Evolutionary conservation across 2,888 invertebrate genomes (phyloP).

Genomic region (Ochlodes sylvanus): DNA sequence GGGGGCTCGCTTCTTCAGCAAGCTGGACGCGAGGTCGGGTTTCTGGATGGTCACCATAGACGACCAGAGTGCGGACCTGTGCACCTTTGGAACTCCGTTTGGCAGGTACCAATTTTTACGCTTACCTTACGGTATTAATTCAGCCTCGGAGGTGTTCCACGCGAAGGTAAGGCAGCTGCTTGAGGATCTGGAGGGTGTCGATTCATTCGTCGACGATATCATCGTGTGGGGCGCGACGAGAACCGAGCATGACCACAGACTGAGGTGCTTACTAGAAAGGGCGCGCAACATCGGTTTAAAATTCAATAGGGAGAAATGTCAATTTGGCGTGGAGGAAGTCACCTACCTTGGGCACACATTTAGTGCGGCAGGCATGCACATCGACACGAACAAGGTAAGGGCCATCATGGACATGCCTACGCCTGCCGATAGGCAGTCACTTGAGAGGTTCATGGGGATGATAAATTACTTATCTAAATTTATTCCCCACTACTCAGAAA

Average conservation of each 20-base stretch:
- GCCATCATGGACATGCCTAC: slow-evolving; percentile 39
- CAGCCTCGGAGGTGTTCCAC: slow-evolving; percentile 15
- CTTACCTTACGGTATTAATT: slow-evolving; percentile 5
- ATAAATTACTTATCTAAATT: slow-evolving; percentile 39
- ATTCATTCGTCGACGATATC: slow-evolving; percentile 7
- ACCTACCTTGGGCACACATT: slow-evolving; percentile 39
- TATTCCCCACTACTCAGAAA: too few species aligned
- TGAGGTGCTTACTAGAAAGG: slow-evolving; percentile 10
- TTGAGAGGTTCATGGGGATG: slow-evolving; percentile 47
- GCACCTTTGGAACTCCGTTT: slow-evolving; percentile 12
- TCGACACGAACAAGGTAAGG: slow-evolving; percentile 38
- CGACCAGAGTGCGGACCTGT: neutral
- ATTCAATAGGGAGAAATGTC: slow-evolving; percentile 36
- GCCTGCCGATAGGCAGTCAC: too few species aligned
- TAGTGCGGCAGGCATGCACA: too few species aligned
- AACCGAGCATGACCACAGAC: slow-evolving; percentile 14
- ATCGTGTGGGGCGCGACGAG: slow-evolving; percentile 16
- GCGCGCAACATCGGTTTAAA: slow-evolving; percentile 37
- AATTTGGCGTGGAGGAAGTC: slow-evolving; percentile 40
- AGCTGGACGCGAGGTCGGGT: neutral
- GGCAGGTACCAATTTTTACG: slow-evolving; percentile 6
- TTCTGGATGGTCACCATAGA: neutral
- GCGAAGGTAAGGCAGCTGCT: slow-evolving; percentile 22
- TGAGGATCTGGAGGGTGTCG: slow-evolving; percentile 8
- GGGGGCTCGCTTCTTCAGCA: neutral